These are phyloP conservation scores for Ophioninae sp. DNA, from an alignment of 2,888 invertebrate species.

Conservation along the genomic window DNA sequence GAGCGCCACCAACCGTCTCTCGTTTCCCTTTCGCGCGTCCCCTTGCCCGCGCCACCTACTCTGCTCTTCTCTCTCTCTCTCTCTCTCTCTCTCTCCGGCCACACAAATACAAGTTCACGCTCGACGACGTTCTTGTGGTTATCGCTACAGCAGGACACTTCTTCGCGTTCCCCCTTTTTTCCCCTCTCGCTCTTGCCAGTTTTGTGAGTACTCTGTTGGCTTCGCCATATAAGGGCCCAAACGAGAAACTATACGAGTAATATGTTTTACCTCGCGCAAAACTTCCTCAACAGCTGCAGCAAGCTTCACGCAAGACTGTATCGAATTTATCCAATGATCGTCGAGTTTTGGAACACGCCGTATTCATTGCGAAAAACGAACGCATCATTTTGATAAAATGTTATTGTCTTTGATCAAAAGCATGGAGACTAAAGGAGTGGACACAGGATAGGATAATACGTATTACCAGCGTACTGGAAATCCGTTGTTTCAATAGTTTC, in stretches of 20 bases:
- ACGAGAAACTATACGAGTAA: constrained; percentile 57
- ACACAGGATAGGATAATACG: too few species aligned
- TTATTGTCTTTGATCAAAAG: too few species aligned
- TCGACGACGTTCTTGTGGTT: constrained; percentile 53
- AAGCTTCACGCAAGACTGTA: not conserved
- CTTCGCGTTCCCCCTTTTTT: constrained; percentile 16
- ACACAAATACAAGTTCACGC: constrained; percentile 49
- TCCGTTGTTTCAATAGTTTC: too few species aligned
- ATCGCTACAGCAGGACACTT: constrained; percentile 55
- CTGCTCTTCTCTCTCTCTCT: not conserved
- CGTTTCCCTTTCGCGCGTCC: not conserved
- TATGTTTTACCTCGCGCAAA: constrained; percentile 50
- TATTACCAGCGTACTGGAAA: too few species aligned
- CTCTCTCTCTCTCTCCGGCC: constrained; percentile 17
- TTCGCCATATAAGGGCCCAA: constrained; percentile 65
- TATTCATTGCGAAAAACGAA: not conserved
- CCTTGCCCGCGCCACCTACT: not conserved
- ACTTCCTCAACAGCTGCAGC: constrained; percentile 37
- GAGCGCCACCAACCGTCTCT: constrained; percentile 16
- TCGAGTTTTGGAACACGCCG: constrained; percentile 42
- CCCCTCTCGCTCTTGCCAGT: constrained; percentile 14
- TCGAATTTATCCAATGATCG: constrained; percentile 46
- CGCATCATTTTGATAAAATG: too few species aligned
- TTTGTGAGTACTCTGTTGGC: constrained; percentile 31
- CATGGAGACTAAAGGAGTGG: too few species aligned